Base-by-base conservation (phyloP, 2,888 invertebrate species). In the Saturnia japonica region DNA sequence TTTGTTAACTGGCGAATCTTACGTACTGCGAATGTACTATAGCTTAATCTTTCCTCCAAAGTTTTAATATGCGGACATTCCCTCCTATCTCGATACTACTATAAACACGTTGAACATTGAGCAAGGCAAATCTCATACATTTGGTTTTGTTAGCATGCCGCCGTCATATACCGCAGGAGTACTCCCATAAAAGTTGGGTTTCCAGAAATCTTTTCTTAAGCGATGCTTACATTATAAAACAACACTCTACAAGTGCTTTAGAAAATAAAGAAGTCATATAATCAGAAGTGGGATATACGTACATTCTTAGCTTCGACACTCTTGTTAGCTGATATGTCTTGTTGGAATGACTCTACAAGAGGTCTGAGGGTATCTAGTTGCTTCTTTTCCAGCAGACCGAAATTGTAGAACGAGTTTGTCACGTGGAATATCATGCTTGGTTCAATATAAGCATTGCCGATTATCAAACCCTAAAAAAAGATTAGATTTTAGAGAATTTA, bases 371-470 rank as follows among this genome's bases (percentile, higher is more conserved):
- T 71, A 9, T 86, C 78, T 9, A 91, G 67, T 74, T 94, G 90
- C 47, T 91, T 87, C 57, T 83, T 82, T 25, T 83, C 88, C 60
- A 94, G 70, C 1, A 93, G 76, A 1, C 94, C 93, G 72, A 91
- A 89, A 80, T 91, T 81, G 73, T 89, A 88, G 78, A 88, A 92
- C 0, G 90, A 82, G 22, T 82, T 79, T 0, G 84, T 78, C 25
- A 89, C 72, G 47, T 87, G 78, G 0, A 83, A 72, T 74, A 93
- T 86, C 85, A 91, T 88, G 0, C 77, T 82, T 0, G 93, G 94
- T n/a, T 93, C 92, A 7, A 93, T 80, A 73, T 87, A 91, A 1
- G 86, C 92, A 72, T 94, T 94, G 57, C 93, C 94, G 9, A 93
- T 75, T 28, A 93, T 88, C 12, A 94, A 34, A 51, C 93, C 93